Evolutionary conservation across 92 coral and sea anemone genomes (phyloP), one percentile per base, ranked within the genome.

Genomic region (Anthopleura xanthogrammica): DNA sequence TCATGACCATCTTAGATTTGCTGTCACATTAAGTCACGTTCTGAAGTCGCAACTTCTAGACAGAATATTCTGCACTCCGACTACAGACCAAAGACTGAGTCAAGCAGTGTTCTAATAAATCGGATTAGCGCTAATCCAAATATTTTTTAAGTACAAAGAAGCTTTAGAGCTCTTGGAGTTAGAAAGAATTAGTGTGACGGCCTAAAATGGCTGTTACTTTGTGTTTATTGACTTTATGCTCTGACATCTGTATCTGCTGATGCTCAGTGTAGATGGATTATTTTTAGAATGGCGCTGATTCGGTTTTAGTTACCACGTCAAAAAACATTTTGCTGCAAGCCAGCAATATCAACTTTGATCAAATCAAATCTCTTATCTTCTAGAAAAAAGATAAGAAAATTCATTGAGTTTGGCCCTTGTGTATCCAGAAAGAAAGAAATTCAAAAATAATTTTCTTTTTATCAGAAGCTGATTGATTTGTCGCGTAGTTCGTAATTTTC

Each of bases 71-170:
- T 68, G 42, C 41, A 42, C 24, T 62, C 70, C 11, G 70, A 19
- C 24, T 11, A 3, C 12, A 62, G 42, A 68, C 74, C 74, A 68
- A 68, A 68, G 14, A 54, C 16, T 14, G 4, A 65, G 72, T 23
- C 72, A n/a, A 22, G 40, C 40, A 5, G 4, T 68, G 16, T 64
- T 68, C 41, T 68, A 68, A 68, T 36, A 68, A 68, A 68, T 11
- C 41, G 74, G 74, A 68, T 68, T 68, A 68, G 74, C 29, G 74
- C 17, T 68, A 68, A 36, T 68, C 74, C 42, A 68, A 68, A 68
- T 68, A 68, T 68, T 68, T 64, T 68, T 4, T 36, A 68, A 23
- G 74, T 68, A 36, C 41, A 68, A 68, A 68, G 74, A 23, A 68
- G 41, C 74, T 29, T 68, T 68, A 68, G 74, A 6, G 46, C 36